Base-by-base conservation (phyloP, 2,113 vertebrate species). In the Varanus salvator region DNA sequence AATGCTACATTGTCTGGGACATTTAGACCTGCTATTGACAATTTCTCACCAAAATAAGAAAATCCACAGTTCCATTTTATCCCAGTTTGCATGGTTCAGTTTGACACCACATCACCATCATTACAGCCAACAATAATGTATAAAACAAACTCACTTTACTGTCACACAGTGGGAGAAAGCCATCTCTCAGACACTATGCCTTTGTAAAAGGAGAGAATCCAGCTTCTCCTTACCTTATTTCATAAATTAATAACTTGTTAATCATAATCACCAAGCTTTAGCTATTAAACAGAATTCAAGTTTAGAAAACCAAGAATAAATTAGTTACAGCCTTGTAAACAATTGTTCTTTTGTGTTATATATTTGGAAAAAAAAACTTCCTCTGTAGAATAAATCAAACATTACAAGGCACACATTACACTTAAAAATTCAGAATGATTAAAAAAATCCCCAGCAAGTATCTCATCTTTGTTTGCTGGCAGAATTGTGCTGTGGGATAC, bases 331-430 rank as follows among this genome's bases (percentile, higher is more conserved):
- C 97, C 96, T 96, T 98, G 98, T 98, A 97, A 97, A 98, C 97
- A 98, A 97, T 95, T 96, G 96, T 97, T 97, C 97, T 94, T 95
- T 97, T 97, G 97, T 95, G 94, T 97, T 98, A 97, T 92, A 95
- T 96, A 97, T 95, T 96, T 95, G 90, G 90, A 69, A 90, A 69
- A 87, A 92, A 93, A 93, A 93, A 92, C 93, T 85, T 97, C 83
- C 91, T 98, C 96, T 96, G 97, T 96, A 97, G 96, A 98, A 97
- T 98, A 97, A 97, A 98, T 97, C 97, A 96, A 97, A 98, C 98
- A 98, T 98, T 97, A 98, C 98, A 98, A 99, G 98, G 98, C 98
- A 99, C 98, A 98, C 92, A 93, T 97, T 90, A 96, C 96, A 97
- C 94, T 92, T 90, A 94, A 93, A 92, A 96, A 95, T 94, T 92